Conservation (phyloP, 2,888 invertebrate genomes). For the Cephus pygmeus region DNA sequence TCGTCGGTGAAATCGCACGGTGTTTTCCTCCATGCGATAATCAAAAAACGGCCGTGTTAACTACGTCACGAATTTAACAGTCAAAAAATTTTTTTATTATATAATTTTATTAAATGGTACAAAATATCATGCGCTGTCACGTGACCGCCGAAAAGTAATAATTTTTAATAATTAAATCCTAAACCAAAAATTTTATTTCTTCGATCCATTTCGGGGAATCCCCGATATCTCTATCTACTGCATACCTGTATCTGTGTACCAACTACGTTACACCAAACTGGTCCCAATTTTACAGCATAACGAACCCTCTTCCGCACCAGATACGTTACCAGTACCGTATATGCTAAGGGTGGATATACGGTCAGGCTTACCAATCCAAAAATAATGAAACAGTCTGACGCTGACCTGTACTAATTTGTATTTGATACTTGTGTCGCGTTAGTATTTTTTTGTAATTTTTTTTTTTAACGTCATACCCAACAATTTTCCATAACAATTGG, state of each 20-base stretch:
- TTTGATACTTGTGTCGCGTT: slow-evolving; percentile 5
- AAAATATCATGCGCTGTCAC: too few relatives aligned
- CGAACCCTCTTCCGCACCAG: background rate
- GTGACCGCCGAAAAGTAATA: too few relatives aligned
- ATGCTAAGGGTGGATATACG: background rate
- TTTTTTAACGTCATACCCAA: background rate
- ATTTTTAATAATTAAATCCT: too few relatives aligned
- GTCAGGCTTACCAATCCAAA: too few relatives aligned
- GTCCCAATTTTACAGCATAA: background rate
- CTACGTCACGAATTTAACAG: too few relatives aligned
- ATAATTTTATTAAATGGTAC: too few relatives aligned
- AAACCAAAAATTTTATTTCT: too few relatives aligned
- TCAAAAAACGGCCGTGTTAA: background rate
- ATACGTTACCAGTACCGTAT: background rate
- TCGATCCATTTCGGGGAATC: too few relatives aligned
- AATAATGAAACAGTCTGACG: background rate
- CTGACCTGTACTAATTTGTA: slow-evolving; percentile 16
- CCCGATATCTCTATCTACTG: background rate
- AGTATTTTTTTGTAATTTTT: background rate
- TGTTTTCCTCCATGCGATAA: background rate
- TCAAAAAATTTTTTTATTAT: too few relatives aligned
- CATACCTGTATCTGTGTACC: background rate
- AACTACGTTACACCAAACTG: background rate
- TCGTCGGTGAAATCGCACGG: background rate
- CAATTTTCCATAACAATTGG: slow-evolving; percentile 15